Conservation (phyloP, 2,113 vertebrate genomes). For the Leptosomus discolor region DNA sequence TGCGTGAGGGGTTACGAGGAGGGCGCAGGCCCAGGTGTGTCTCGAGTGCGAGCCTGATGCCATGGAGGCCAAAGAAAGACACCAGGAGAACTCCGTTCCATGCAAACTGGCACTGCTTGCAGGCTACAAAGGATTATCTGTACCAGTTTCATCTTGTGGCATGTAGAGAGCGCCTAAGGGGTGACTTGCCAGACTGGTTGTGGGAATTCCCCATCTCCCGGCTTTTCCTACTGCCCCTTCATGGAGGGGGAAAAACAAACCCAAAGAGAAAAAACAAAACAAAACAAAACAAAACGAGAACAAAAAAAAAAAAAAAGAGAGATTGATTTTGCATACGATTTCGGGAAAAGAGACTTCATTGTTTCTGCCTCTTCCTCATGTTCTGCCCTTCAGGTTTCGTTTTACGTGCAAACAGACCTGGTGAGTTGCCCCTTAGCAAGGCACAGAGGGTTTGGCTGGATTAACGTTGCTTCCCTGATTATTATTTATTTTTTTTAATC, state of each 20-base stretch:
- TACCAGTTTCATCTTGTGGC: slow-evolving; percentile 45
- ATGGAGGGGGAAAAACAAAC: background rate
- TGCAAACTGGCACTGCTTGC: slow-evolving; percentile 84
- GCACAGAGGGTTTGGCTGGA: slow-evolving; percentile 57
- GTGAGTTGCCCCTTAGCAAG: slow-evolving; percentile 61
- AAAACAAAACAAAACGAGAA: too few species aligned
- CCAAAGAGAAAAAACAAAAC: background rate
- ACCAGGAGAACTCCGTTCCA: slow-evolving; percentile 81
- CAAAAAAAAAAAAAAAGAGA: background rate
- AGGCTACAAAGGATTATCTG: slow-evolving; percentile 80
- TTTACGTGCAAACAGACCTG: slow-evolving; percentile 59
- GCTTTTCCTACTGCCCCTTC: background rate
- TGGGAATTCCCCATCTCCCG: slow-evolving; percentile 25
- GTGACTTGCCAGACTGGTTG: slow-evolving; percentile 61
- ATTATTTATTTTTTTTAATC: slow-evolving; percentile 50
- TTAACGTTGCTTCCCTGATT: slow-evolving; percentile 60
- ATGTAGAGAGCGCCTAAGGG: slow-evolving; percentile 44
- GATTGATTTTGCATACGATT: slow-evolving; percentile 6
- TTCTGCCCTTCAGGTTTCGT: slow-evolving; percentile 48
- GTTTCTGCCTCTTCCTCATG: slow-evolving; percentile 27
- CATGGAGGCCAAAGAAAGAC: slow-evolving; percentile 62
- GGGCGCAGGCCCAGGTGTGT: slow-evolving; percentile 30
- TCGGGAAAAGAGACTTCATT: slow-evolving; percentile 33
- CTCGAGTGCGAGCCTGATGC: slow-evolving; percentile 32
- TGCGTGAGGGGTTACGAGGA: background rate